Base-by-base conservation (phyloP, 2,113 vertebrate species). In the Platysteira castanea region DNA sequence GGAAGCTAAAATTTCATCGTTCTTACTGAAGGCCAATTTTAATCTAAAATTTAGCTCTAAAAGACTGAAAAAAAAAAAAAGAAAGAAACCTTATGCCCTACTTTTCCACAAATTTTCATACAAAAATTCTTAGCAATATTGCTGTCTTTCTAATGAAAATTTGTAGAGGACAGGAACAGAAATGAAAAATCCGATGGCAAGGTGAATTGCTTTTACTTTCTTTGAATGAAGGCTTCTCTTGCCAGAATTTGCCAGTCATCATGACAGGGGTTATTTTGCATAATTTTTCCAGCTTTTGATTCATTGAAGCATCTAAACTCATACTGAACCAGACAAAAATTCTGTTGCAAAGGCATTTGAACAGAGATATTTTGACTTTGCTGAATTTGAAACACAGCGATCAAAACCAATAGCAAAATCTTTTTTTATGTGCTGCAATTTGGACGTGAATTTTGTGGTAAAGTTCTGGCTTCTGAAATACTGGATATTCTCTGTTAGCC, bases 391-490 rank as follows among this genome's bases (percentile, higher is more conserved):
- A 13, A 7, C 14, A 39, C 1, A 76, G 10, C 61, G 8, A 86
- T 44, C 4, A n/a, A 9, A 81, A 16, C 0, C 1, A 49, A 75
- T 16, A 12, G 0, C 6, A 57, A 88, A 60, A 16, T n/a, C 1
- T 15, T 46, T 11, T 22, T 68, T 53, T 47, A 19, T 28, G 15
- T n/a, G 3, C 4, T 60, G 7, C 7, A 49, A 4, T 39, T 37
- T 75, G 5, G 27, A 9, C 0, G 2, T 44, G 8, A 63, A 65
- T 53, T 69, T 76, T 77, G 5, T 30, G 20, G 20, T 24, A 80
- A 46, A 10, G 11, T 53, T 57, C 17, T 56, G 8, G 1, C 23
- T 84, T 84, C 33, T 70, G 13, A 28, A 7, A 23, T 22, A 39
- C 6, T 33, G 5, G 8, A 77, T 69, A 61, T 53, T 69, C 13